These are phyloP conservation scores for Apotomis betuletana DNA, from an alignment of 2,888 invertebrate genomes.

Conservation along the genomic window DNA sequence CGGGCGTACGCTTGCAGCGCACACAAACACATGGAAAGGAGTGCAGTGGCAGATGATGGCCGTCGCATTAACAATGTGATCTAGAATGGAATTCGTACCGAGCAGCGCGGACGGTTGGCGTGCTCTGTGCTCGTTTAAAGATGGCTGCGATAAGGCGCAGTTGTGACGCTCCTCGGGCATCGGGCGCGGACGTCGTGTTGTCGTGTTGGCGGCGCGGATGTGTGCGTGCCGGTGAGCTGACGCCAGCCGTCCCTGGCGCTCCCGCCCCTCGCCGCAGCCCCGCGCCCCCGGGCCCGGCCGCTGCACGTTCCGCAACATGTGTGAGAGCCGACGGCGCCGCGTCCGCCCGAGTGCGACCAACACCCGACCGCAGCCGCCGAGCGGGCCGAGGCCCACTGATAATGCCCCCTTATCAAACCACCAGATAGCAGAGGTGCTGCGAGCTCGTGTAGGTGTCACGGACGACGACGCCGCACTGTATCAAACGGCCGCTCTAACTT, in stretches of 20 bases:
- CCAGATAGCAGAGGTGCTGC: constrained; percentile 82
- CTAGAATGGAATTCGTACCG: constrained; percentile 78
- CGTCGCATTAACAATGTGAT: constrained; percentile 64
- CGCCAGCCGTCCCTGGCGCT: constrained; percentile 70
- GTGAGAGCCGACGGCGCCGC: constrained; percentile 59
- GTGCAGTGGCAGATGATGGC: constrained; percentile 68
- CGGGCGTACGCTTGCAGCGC: constrained; percentile 52
- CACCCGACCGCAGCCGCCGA: constrained; percentile 66
- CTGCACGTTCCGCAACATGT: constrained; percentile 81
- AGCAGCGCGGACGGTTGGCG: constrained; percentile 75
- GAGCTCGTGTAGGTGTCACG: constrained; percentile 80
- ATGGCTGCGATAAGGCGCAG: constrained; percentile 81
- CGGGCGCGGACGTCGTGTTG: constrained; percentile 48
- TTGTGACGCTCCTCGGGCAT: constrained; percentile 71
- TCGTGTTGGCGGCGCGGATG: constrained; percentile 69
- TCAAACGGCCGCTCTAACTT: constrained; percentile 63
- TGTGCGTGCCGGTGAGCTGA: constrained; percentile 67
- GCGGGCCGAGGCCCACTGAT: constrained; percentile 74
- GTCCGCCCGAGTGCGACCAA: constrained; percentile 59
- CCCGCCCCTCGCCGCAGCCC: constrained; percentile 54
- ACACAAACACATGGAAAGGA: constrained; percentile 69
- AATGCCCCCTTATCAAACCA: constrained; percentile 77
- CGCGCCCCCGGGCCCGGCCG: constrained; percentile 51
- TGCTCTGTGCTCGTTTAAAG: constrained; percentile 80
- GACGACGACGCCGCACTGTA: constrained; percentile 68